Conservation (phyloP, 2,888 invertebrate species). For the Cosmorhoe ocellata region DNA sequence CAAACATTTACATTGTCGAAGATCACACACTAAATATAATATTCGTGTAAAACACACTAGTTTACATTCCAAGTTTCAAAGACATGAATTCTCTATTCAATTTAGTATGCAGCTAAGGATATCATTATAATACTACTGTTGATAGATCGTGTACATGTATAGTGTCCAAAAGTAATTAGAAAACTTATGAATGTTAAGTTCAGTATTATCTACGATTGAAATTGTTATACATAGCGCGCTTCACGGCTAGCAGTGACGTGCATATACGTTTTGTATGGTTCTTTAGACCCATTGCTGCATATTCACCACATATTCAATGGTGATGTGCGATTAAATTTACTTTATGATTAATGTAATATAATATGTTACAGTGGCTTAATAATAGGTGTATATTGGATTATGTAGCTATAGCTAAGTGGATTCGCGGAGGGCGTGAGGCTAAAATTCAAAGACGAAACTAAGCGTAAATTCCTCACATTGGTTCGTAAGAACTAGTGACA, state of each 20-base stretch:
- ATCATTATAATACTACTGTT: conserved; percentile 17
- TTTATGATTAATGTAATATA: conserved; percentile 58
- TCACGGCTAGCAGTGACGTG: conserved; percentile 35
- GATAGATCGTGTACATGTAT: conserved; percentile 24
- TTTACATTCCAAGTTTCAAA: conserved; percentile 24
- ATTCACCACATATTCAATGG: conserved; percentile 36
- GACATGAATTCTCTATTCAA: conserved; percentile 5
- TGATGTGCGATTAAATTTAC: conserved; percentile 50
- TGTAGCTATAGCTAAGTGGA: conserved; percentile 57
- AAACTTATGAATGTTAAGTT: conserved; percentile 32
- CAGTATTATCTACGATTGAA: conserved; percentile 70
- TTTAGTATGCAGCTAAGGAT: conserved; percentile 15
- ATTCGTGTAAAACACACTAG: conserved; percentile 8
- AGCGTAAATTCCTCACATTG: no score
- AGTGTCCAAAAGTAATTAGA: conserved; percentile 25
- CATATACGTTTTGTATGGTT: conserved; percentile 28
- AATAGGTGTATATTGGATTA: conserved; percentile 64
- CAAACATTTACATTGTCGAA: conserved; percentile 38
- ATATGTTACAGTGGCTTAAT: conserved; percentile 67
- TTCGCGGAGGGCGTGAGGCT: conserved; percentile 42
- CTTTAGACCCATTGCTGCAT: conserved; percentile 41
- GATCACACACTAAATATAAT: conserved; percentile 40
- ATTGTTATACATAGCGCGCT: conserved; percentile 43
- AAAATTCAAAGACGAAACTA: no score
- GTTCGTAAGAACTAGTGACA: no score